phyloP scores from a whole-genome alignment of 2,113 vertebrate species.

The Sphyrna mokarran region DNA sequence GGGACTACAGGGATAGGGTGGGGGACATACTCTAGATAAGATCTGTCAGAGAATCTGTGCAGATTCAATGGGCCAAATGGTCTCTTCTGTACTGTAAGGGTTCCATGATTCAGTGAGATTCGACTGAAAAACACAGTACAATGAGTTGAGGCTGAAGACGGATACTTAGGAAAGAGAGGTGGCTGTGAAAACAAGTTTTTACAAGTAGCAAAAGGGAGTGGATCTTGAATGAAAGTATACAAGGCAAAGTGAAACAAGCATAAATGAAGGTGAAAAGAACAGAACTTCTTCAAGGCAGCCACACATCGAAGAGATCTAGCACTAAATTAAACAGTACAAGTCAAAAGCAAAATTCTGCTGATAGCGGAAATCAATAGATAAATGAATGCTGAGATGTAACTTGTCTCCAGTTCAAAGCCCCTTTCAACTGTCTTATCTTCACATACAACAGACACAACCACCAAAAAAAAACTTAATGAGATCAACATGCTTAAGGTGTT shows the following conservation, averaged over 20 bases:
- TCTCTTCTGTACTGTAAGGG: too few species aligned
- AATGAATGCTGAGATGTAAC: neutral
- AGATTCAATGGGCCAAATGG: too few species aligned
- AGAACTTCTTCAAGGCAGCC: neutral
- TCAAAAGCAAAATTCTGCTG: neutral
- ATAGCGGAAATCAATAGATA: constrained; percentile 11
- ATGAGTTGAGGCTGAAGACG: neutral
- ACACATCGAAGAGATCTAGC: neutral
- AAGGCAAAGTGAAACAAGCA: neutral
- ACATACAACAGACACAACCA: neutral
- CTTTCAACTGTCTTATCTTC: neutral
- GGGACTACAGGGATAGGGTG: too few species aligned
- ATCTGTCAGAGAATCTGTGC: too few species aligned
- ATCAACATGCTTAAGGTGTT: neutral
- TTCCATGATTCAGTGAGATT: neutral
- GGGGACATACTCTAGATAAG: too few species aligned
- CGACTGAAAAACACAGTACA: neutral
- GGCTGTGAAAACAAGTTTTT: neutral
- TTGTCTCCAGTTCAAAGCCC: neutral
- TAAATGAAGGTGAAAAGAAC: neutral
- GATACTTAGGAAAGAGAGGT: neutral
- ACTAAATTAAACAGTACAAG: neutral
- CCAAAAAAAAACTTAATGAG: neutral
- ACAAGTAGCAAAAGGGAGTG: neutral
- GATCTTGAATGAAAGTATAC: neutral